phyloP scores from a whole-genome alignment of 2,888 invertebrate species.

The Archips crataeganus region DNA sequence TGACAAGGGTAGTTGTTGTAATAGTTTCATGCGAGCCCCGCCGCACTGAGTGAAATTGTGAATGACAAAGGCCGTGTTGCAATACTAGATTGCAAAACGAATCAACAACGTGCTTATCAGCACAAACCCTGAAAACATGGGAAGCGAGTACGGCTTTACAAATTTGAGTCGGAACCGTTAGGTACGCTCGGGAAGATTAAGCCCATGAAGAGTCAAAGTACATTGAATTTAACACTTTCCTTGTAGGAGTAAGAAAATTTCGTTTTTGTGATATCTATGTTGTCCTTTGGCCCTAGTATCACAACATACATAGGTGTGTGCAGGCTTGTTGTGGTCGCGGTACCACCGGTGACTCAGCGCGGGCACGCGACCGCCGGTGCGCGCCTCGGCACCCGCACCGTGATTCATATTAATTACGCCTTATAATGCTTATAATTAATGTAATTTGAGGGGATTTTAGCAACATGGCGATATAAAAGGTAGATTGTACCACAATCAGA shows the following conservation, averaged over 20 bases:
- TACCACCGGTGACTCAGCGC: constrained; percentile 5
- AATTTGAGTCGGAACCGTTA: not conserved
- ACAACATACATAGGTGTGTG: not conserved
- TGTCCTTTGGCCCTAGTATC: not conserved
- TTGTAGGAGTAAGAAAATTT: not conserved
- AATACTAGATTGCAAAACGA: not conserved
- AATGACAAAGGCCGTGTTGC: not conserved
- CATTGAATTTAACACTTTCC: not conserved
- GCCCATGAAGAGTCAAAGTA: not conserved
- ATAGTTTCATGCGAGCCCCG: not conserved
- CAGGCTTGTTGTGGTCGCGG: constrained; percentile 6
- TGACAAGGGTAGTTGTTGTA: not conserved
- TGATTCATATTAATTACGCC: constrained; percentile 27
- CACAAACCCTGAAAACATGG: not conserved
- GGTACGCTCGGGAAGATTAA: not conserved
- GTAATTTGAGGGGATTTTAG: constrained; percentile 5
- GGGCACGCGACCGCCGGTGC: constrained; percentile 13
- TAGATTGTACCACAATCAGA: not conserved
- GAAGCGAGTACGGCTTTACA: not conserved
- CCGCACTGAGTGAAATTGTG: not conserved
- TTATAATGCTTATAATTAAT: constrained; percentile 26
- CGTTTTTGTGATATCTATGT: not conserved
- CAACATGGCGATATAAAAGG: not conserved
- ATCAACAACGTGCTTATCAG: not conserved
- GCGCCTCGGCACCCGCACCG: not conserved